These are phyloP conservation scores for Catostylus mosaicus DNA, from an alignment of 30 jellyfish, hydroid and myxozoan genomes.

Conservation along the genomic window DNA sequence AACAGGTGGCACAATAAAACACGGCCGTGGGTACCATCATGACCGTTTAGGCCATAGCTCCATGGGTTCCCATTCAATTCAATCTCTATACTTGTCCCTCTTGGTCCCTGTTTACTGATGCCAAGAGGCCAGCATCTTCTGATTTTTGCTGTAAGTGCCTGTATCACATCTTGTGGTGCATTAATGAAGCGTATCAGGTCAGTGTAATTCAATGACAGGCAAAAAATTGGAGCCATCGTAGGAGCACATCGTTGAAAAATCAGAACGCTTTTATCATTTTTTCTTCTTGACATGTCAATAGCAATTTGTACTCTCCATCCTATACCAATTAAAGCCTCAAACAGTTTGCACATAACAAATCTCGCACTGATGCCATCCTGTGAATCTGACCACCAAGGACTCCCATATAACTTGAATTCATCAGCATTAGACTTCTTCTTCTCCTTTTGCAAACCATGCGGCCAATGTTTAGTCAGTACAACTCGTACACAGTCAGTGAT, in stretches of 20 bases:
- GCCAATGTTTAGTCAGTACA: slow-evolving; percentile 54
- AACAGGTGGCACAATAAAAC: slow-evolving; percentile 57
- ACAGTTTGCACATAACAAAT: slow-evolving; percentile 45
- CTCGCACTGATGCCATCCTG: slow-evolving; percentile 56
- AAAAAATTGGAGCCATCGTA: slow-evolving; percentile 36
- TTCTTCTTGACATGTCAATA: slow-evolving; percentile 58
- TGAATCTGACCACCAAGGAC: slow-evolving; percentile 89
- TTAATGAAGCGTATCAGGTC: slow-evolving; percentile 70
- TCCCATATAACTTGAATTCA: slow-evolving; percentile 71
- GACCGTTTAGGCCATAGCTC: slow-evolving; percentile 53
- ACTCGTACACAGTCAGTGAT: slow-evolving; percentile 27
- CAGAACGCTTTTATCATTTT: slow-evolving; percentile 64
- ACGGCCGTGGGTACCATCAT: slow-evolving; percentile 82
- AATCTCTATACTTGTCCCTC: slow-evolving; percentile 50
- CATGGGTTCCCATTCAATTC: slow-evolving; percentile 73
- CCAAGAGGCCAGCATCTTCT: slow-evolving; percentile 56
- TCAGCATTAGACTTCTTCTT: slow-evolving; percentile 48
- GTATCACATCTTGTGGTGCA: slow-evolving; percentile 69
- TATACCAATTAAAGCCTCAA: slow-evolving; percentile 49
- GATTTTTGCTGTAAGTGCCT: slow-evolving; percentile 28
- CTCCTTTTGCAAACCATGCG: slow-evolving; percentile 68
- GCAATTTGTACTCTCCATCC: slow-evolving; percentile 71
- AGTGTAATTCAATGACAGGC: slow-evolving; percentile 59
- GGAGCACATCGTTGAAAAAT: slow-evolving; percentile 64
- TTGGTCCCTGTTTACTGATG: neutral